Evolutionary conservation across 2,797 vertebrate genomes (phyloP).

Genomic region (Lates japonicus): DNA sequence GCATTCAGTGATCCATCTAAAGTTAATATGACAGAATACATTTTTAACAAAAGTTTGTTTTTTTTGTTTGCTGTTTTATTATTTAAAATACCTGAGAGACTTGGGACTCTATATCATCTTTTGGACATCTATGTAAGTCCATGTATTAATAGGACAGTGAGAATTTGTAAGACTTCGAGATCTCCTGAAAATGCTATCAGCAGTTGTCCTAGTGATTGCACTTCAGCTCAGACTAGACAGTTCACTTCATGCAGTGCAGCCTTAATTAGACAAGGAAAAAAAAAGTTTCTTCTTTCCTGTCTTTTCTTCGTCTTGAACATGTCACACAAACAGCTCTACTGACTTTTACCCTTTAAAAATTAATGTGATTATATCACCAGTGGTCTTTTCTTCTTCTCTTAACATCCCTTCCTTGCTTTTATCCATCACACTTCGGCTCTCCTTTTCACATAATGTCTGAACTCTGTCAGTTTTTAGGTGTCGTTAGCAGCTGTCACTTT

Average conservation of each 20-base stretch:
- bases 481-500: slow-evolving; percentile 20
- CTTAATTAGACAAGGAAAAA: background rate
- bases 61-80: background rate
- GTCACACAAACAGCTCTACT: slow-evolving; percentile 33
- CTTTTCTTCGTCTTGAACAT: slow-evolving; percentile 10
- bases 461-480: background rate
- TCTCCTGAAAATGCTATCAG: background rate
- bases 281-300: background rate
- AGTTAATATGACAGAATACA: background rate
- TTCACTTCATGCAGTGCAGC: background rate
- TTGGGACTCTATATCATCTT: background rate
- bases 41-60: background rate
- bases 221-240: background rate
- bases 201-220: background rate
- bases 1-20: background rate
- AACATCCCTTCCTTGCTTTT: slow-evolving; percentile 10
- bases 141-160: background rate
- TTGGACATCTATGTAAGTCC: background rate
- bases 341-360: slow-evolving; percentile 47
- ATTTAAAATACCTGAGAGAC: background rate
- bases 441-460: background rate
- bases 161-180: background rate
- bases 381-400: slow-evolving; percentile 21
- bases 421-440: background rate
- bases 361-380: slow-evolving; percentile 43